Base-by-base conservation (phyloP, 2,113 vertebrate genomes). In the human (Homo sapiens) region DNA sequence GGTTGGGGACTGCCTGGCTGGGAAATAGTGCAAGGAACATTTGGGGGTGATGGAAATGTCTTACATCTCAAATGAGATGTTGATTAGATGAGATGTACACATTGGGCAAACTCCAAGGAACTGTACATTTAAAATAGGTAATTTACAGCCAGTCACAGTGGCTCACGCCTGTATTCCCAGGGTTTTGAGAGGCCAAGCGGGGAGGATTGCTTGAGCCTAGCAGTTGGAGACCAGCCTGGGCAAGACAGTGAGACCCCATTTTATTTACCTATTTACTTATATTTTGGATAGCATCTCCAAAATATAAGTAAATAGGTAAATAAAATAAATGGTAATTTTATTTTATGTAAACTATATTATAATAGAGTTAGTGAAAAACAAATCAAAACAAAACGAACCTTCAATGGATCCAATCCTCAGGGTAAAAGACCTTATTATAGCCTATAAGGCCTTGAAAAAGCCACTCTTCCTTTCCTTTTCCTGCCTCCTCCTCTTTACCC, bases 351-450 rank as follows among this genome's bases (percentile, higher is more conserved):
- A 90, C 30, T 61, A 88, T 43, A 68, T 32, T 12, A 84, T 45
- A 91, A 70, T 43, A 64, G 80, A 76, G 64, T 72, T 88, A 55
- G 90, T 80, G 89, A 72, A 95, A 96, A 82, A 78, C n/a, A 61
- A 32, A 78, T 20, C 25, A 79, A 96, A 88, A 25, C n/a, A 70
- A 78, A 88, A 83, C 18, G 40, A 82, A 85, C 12, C 27, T 85
- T 57, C 3, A 70, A 11, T 38, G n/a, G n/a, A 35, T 91, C 61
- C 40, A n/a, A 4, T 35, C 66, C 68, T 96, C 55, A 30, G 50
- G 59, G 32, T 38, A 55, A 89, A 85, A 82, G 38, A 50, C 1
- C 3, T 81, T 38, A 30, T 6, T 6, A 16, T 7, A 32, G 43
- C 25, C 40, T n/a, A 52, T 1, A n/a, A 17, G 40, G 27, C 16